Conservation (phyloP, 2,113 vertebrate genomes). For the Smithornis capensis region DNA sequence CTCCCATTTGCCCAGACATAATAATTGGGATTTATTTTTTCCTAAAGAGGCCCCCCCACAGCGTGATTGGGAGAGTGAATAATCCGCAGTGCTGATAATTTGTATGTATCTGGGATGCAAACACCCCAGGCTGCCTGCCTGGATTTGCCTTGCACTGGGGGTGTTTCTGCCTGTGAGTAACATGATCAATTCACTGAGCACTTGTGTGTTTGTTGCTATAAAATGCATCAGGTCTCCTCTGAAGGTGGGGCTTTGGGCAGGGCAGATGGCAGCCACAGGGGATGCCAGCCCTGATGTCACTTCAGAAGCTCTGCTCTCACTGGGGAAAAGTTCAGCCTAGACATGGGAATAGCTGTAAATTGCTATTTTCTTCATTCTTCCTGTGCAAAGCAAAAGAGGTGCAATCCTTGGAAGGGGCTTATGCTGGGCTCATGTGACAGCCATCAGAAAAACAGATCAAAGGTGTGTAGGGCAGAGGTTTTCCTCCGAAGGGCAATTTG, state of each 20-base stretch:
- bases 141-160: not conserved
- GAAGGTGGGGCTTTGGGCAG: not conserved
- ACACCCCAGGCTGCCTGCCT: slow-evolving; percentile 18
- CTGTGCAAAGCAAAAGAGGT: not conserved
- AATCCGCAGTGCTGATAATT: not conserved
- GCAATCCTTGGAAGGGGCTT: not conserved
- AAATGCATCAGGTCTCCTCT: not conserved
- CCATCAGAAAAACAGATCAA: rapidly evolving
- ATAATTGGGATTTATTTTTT: not conserved
- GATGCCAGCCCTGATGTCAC: not conserved
- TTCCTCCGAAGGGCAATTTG: not conserved
- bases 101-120: slow-evolving; percentile 41
- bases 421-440: not conserved
- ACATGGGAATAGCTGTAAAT: not conserved
- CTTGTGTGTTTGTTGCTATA: not conserved
- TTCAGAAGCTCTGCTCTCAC: not conserved
- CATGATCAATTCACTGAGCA: not conserved
- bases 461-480: not conserved
- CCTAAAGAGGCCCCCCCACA: rapidly evolving
- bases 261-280: not conserved
- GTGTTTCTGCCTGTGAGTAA: not conserved
- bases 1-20: not conserved
- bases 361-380: not conserved
- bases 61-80: not conserved
- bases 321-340: not conserved